These are phyloP conservation scores for Vanessa atalanta DNA, from an alignment of 1,140 invertebrate species.

Conservation along the genomic window DNA sequence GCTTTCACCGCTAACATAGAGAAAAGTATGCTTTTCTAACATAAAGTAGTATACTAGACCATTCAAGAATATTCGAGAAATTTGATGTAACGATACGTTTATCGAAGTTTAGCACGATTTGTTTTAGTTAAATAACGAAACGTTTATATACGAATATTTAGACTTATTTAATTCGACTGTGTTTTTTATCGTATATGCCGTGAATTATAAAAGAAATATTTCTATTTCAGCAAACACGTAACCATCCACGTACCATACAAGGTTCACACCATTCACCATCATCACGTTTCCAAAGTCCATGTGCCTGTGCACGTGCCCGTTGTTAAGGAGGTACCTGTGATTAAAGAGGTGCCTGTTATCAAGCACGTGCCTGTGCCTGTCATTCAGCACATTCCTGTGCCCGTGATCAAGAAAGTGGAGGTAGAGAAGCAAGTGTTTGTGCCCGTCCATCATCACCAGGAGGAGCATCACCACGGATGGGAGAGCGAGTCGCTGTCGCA, in stretches of 20 bases:
- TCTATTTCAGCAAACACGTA: constrained; percentile 79
- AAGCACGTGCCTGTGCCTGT: constrained; percentile 68
- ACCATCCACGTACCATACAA: constrained; percentile 84
- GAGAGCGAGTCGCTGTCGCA: constrained; percentile 74
- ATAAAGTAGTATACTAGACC: neutral
- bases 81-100: constrained; percentile 7
- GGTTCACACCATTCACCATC: constrained; percentile 83
- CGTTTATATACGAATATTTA: no score
- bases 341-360: constrained; percentile 69
- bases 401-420: constrained; percentile 72
- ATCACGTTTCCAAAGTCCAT: constrained; percentile 82
- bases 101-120: neutral
- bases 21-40: constrained; percentile 11
- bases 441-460: constrained; percentile 61
- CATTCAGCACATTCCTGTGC: constrained; percentile 64
- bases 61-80: no score
- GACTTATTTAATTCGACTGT: neutral
- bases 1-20: constrained; percentile 13
- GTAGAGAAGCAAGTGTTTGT: constrained; percentile 73
- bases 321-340: constrained; percentile 67
- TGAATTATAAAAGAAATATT: neutral
- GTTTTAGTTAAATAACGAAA: no score
- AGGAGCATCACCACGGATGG: constrained; percentile 69
- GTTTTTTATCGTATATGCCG: neutral
- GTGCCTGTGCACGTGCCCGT: constrained; percentile 81